Conservation (phyloP, 2,888 invertebrate species). For the Melinaea marsaeus region DNA sequence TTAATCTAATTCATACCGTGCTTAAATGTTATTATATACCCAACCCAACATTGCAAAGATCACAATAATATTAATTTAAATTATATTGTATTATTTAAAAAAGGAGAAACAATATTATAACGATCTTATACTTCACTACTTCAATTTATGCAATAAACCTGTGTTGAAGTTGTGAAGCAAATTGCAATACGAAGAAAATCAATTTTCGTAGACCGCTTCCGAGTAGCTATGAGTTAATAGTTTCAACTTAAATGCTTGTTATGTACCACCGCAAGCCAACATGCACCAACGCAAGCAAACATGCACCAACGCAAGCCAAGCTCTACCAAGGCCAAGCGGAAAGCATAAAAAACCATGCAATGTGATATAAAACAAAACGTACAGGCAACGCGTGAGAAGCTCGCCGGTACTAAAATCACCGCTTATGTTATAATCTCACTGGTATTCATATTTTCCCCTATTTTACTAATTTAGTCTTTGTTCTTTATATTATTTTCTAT, state of each 20-base stretch:
- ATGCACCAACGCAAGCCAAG: constrained; percentile 18
- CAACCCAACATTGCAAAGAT: too few species aligned
- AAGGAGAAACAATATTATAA: not conserved
- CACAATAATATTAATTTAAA: too few species aligned
- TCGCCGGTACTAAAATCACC: constrained; percentile 75
- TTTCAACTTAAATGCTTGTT: not conserved
- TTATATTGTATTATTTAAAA: not conserved
- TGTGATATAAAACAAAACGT: constrained; percentile 65
- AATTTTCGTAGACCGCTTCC: not conserved
- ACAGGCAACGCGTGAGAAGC: constrained; percentile 68
- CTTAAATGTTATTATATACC: not conserved
- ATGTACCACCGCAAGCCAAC: constrained; percentile 11
- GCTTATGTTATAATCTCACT: constrained; percentile 76
- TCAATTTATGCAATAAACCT: not conserved
- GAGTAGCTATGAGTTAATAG: not conserved
- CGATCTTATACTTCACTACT: not conserved
- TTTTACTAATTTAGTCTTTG: constrained; percentile 76
- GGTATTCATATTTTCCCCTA: constrained; percentile 72
- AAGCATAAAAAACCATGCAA: constrained; percentile 46
- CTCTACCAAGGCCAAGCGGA: constrained; percentile 20
- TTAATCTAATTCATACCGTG: constrained; percentile 7
- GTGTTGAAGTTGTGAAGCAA: constrained; percentile 2
- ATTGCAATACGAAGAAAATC: constrained; percentile 1
- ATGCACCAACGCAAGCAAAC: constrained; percentile 13
- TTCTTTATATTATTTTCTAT: constrained; percentile 69